These are phyloP conservation scores for Heterocephalus glaber DNA, from an alignment of 2,113 vertebrate genomes.

Conservation along the genomic window DNA sequence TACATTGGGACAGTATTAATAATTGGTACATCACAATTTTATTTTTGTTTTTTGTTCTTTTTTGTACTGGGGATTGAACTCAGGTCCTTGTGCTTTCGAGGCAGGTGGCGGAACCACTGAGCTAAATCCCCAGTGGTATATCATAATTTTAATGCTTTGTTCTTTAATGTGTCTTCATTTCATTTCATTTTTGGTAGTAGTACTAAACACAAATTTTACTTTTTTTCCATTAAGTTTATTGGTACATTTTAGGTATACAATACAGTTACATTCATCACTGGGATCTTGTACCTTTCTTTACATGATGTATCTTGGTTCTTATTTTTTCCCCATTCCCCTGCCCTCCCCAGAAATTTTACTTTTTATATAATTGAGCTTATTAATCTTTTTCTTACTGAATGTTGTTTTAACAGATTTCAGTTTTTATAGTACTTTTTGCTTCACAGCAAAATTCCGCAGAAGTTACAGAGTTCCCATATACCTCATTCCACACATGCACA, in stretches of 20 bases:
- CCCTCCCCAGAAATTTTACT: no score
- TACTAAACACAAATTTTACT: not conserved
- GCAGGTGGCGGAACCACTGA: no score
- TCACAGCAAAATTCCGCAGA: not conserved
- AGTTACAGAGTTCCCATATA: not conserved
- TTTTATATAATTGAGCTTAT: not conserved
- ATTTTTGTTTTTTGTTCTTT: not conserved
- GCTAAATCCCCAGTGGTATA: no score
- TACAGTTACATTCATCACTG: no score
- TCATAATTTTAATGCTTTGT: not conserved
- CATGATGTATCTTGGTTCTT: no score
- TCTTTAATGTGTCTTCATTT: not conserved
- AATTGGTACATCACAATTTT: slow-evolving; percentile 69
- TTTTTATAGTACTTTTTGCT: not conserved
- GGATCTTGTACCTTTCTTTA: no score
- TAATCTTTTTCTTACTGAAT: not conserved
- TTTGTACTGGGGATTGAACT: no score
- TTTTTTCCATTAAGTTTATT: no score
- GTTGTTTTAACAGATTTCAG: not conserved
- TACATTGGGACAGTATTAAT: slow-evolving; percentile 84
- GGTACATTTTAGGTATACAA: no score
- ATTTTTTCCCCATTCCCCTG: no score
- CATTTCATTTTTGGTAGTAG: not conserved
- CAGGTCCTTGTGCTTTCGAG: no score
- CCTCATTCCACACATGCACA: rapidly evolving